phyloP scores from a whole-genome alignment of 2,797 vertebrate genomes.

The Prunella strophiata region DNA sequence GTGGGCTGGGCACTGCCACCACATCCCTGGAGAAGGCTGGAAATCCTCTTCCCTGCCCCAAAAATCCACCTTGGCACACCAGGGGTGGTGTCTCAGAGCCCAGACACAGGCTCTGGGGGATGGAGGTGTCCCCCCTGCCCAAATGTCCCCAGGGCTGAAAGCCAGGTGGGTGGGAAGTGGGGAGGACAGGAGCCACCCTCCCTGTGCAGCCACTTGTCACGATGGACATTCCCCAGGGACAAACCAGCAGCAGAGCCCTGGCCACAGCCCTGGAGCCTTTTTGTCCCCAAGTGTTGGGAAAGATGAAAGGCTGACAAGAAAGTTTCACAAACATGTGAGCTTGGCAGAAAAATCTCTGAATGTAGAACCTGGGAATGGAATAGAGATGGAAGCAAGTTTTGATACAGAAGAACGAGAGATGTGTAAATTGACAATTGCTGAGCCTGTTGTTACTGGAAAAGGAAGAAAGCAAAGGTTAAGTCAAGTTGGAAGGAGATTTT shows the following conservation, averaged over 20 bases:
- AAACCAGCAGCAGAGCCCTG: background rate
- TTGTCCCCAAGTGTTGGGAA: background rate
- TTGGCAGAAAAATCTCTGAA: background rate
- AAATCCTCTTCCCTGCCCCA: background rate
- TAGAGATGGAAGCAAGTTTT: background rate
- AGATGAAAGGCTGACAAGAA: background rate
- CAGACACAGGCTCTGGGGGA: background rate
- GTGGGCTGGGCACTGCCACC: background rate
- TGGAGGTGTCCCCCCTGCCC: background rate
- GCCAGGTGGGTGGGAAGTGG: background rate
- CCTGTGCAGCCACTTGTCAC: fast-evolving
- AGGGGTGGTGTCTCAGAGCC: background rate
- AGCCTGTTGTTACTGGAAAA: background rate
- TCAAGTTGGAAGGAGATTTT: background rate
- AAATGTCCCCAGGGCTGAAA: background rate
- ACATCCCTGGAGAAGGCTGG: background rate
- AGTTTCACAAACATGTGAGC: background rate
- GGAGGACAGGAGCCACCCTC: background rate
- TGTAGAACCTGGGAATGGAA: background rate
- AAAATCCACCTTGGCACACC: background rate
- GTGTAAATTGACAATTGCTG: background rate
- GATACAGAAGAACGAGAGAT: background rate
- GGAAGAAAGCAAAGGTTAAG: background rate
- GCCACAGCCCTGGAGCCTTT: fast-evolving
- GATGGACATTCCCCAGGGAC: background rate